A percentile compares a stretch with the other conserved stretches of the same genome.
These are phyloP conservation scores for Sebastes matsubarae DNA, from an alignment of 2,797 vertebrate genomes.

Conservation along the genomic window DNA sequence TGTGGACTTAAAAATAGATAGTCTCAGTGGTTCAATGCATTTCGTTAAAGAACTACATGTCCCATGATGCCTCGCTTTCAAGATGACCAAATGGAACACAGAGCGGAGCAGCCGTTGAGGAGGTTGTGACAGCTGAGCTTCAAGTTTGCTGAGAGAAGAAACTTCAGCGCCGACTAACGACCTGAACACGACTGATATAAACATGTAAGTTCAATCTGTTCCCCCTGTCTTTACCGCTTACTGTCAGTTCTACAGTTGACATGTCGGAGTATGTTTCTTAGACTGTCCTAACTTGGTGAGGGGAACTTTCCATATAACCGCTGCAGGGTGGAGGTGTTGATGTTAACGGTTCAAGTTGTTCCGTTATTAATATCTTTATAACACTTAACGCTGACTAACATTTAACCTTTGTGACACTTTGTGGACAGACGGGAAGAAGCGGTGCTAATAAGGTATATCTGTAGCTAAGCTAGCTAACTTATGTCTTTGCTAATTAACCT, in stretches of 20 bases:
- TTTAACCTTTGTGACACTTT: background rate
- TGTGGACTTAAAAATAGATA: background rate
- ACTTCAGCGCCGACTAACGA: slow-evolving; percentile 39
- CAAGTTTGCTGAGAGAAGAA: slow-evolving; percentile 50
- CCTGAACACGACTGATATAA: slow-evolving; percentile 15
- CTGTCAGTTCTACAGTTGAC: background rate
- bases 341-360: background rate
- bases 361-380: background rate
- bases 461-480: background rate
- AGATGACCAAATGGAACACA: slow-evolving; percentile 59
- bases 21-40: no score
- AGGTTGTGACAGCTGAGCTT: slow-evolving; percentile 66
- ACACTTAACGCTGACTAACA: background rate
- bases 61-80: slow-evolving; percentile 63
- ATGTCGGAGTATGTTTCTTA: background rate
- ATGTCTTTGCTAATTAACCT: background rate
- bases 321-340: slow-evolving; percentile 41
- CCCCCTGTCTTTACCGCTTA: fast-evolving
- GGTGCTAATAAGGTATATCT: background rate
- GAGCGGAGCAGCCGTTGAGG: slow-evolving; percentile 23
- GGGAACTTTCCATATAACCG: slow-evolving; percentile 24
- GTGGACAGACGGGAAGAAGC: background rate
- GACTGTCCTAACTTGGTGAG: slow-evolving; percentile 19
- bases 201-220: slow-evolving; percentile 46
- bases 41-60: slow-evolving; percentile 51